Evolutionary conservation across 2,113 vertebrate genomes (phyloP), one percentile per base, ranked within the genome.

Genomic region (Petrocephalus zakoni): DNA sequence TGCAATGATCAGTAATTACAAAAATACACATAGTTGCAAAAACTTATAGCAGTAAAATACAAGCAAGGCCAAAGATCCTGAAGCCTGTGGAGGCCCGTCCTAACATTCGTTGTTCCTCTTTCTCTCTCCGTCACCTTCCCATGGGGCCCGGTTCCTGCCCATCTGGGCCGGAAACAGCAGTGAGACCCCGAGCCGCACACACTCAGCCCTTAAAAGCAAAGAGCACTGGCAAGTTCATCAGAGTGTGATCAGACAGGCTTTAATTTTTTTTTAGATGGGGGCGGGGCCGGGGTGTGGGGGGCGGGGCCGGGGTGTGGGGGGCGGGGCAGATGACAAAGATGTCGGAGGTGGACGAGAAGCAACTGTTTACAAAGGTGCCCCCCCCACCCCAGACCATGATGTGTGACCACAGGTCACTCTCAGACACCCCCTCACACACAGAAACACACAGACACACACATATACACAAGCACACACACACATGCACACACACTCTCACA

Each of bases 201-300:
- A 91, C 90, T 90, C 92, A 90, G 92, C 94, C 89, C 92, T 93
- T 93, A 78, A 55, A 56, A 85, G 64, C 34, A 8, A 52, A 53
- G 22, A 86, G 89, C n/a, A 5, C 75, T 89, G 92, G 91, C 90
- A 91, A 93, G 93, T 91, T 90, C 92, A 91, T 90, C 91, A 91
- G 90, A 93, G 92, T 95, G 93, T 94, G 94, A 93, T 92, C 93
- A 93, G 58, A 88, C 90, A 11, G 78, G 75, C 22, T 82, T 52
- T 52, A 47, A 25, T 75, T 85, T 55, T 22, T 85, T 34, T 15
- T 61, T 13, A 17, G 86, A 61, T 7, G 58, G 25, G 21, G 53
- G 84, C 84, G 84, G 84, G 84, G 52, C 51, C 22, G 49, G 25
- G 51, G 34, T 86, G 52, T 42, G 52, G 22, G 52, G 5, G 21